Evolutionary conservation across 2,888 invertebrate genomes (phyloP).

Genomic region (Suillia variegata): DNA sequence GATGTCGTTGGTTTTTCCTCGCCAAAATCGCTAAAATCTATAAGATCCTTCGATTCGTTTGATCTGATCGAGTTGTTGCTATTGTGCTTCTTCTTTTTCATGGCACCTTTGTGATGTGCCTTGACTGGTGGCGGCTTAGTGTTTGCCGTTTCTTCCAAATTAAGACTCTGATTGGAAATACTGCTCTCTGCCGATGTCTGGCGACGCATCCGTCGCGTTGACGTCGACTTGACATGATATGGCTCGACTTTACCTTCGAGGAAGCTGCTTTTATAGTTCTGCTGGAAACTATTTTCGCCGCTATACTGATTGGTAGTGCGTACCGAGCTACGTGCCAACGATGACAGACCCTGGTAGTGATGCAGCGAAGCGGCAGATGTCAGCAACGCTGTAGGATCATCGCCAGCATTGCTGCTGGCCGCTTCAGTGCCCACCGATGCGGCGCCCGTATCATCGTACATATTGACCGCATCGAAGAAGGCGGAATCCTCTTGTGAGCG

Average conservation of each 20-base stretch:
- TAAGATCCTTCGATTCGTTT: conserved; percentile 47
- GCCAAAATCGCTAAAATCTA: conserved; percentile 57
- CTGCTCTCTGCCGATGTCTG: conserved; percentile 61
- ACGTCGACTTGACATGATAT: no score
- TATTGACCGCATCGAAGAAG: conserved; percentile 53
- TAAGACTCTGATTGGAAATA: conserved; percentile 60
- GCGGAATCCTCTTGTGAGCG: conserved; percentile 56
- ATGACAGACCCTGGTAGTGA: conserved; percentile 50
- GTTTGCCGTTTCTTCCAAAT: conserved; percentile 46
- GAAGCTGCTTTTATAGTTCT: conserved; percentile 56
- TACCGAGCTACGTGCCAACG: conserved; percentile 58
- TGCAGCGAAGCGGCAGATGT: conserved; percentile 14
- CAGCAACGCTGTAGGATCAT: conserved; percentile 2
- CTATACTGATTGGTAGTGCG: conserved; percentile 56
- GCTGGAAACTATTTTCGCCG: conserved; percentile 58
- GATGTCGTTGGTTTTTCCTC: conserved; percentile 38
- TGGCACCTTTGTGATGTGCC: conserved; percentile 27
- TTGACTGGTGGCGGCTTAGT: conserved; percentile 24
- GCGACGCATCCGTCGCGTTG: conserved; percentile 52
- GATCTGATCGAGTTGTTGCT: conserved; percentile 4
- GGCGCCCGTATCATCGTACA: conserved; percentile 47
- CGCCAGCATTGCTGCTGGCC: neutral
- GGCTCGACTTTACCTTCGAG: conserved; percentile 40
- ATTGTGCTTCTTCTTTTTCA: conserved; percentile 38
- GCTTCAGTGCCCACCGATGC: conserved; percentile 20